phyloP scores from a whole-genome alignment of 2,797 vertebrate species.

The Eidolon dupreanum region DNA sequence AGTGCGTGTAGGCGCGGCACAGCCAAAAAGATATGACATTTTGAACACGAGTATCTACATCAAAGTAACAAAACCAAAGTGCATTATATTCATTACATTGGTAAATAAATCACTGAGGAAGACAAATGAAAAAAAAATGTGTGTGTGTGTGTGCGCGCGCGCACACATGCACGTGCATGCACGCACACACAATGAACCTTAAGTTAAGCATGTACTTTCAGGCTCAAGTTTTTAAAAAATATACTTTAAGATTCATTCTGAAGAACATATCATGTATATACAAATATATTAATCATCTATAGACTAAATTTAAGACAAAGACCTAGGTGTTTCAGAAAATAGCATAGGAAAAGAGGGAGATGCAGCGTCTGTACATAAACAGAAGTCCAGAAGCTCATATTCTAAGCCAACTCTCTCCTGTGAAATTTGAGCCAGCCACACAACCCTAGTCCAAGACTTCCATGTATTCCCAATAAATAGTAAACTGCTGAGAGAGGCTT shows the following conservation, averaged over 20 bases:
- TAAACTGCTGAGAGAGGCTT: not conserved
- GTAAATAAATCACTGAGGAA: not conserved
- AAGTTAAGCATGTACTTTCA: not conserved
- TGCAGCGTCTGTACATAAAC: not conserved
- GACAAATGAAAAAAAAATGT: not conserved
- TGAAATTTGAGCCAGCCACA: not conserved
- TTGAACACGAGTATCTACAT: not conserved
- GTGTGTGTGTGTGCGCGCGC: no score
- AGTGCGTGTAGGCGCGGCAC: not conserved
- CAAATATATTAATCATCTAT: not conserved
- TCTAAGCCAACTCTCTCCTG: not conserved
- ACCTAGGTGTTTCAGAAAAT: not conserved
- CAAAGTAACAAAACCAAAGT: not conserved
- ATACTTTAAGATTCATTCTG: not conserved
- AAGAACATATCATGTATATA: not conserved
- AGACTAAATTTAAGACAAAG: slow-evolving; percentile 4
- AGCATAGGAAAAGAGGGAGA: not conserved
- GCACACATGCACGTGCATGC: no score
- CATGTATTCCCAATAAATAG: not conserved
- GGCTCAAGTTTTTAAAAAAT: not conserved
- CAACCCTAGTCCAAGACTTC: not conserved
- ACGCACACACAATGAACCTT: not conserved
- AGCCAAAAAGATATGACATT: not conserved
- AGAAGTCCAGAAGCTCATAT: not conserved
- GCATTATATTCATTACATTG: not conserved